phyloP scores from a whole-genome alignment of 2,797 vertebrate species.

The Vipera ursinii region DNA sequence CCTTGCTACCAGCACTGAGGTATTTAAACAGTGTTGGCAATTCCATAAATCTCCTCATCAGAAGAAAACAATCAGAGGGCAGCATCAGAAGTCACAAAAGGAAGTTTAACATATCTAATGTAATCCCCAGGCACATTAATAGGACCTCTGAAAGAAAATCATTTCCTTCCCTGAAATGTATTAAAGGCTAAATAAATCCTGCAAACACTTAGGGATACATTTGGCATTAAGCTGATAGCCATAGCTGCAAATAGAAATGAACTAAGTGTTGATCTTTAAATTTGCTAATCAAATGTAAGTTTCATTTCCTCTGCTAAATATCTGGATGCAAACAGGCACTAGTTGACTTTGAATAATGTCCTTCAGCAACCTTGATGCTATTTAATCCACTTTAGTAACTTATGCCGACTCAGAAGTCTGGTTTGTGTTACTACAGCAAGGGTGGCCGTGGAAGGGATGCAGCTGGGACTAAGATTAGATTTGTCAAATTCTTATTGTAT shows the following conservation, averaged over 20 bases:
- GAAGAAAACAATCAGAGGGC: constrained; percentile 21
- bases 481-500: constrained; percentile 7
- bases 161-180: constrained; percentile 9
- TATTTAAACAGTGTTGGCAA: neutral
- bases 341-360: constrained; percentile 22
- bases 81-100: constrained; percentile 5
- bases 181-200: constrained; percentile 18
- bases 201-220: constrained; percentile 12
- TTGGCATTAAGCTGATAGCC: constrained; percentile 18
- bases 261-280: constrained; percentile 19
- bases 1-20: neutral
- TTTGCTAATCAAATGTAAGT: constrained; percentile 12
- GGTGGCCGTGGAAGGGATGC: neutral
- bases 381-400: constrained; percentile 19
- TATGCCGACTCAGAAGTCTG: neutral
- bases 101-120: constrained; percentile 5
- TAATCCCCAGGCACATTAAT: neutral
- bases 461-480: neutral
- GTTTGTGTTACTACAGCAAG: constrained; percentile 22
- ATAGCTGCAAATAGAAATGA: constrained; percentile 26
- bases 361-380: constrained; percentile 22
- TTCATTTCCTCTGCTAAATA: constrained; percentile 32
- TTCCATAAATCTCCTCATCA: constrained; percentile 46
- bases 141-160: neutral
- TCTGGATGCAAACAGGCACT: constrained; percentile 5